Percentiles rank a stretch among this genome's conserved stretches.
phyloP scores from a whole-genome alignment of 1,140 invertebrate genomes.

The Rhopalosiphum padi region DNA sequence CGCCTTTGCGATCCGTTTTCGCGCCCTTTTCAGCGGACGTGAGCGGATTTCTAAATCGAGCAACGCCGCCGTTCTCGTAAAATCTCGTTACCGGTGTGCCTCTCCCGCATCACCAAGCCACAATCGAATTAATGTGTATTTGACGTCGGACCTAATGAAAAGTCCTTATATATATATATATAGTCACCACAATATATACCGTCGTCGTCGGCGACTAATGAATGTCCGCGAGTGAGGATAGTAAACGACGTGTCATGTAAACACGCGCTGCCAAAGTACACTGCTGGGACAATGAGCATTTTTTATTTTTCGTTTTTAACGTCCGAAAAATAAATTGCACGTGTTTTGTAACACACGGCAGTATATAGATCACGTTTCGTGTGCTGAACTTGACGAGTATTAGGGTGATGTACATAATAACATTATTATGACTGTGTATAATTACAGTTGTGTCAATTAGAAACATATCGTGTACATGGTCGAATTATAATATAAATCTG shows the following conservation, averaged over 20 bases:
- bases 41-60: background rate
- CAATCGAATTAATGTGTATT: conserved; percentile 16
- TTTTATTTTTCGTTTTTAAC: background rate
- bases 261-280: background rate
- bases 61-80: background rate
- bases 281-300: background rate
- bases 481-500: background rate
- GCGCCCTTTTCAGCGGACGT: background rate
- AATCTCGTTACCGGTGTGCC: background rate
- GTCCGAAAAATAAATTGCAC: background rate
- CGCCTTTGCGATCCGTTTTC: background rate
- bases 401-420: background rate
- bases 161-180: background rate
- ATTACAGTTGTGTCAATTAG: background rate
- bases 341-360: background rate
- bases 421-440: background rate
- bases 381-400: background rate
- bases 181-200: background rate
- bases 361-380: background rate
- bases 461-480: background rate
- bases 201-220: background rate
- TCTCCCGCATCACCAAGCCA: no score
- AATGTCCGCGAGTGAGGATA: background rate
- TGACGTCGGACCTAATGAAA: background rate
- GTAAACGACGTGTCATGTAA: background rate